Evolutionary conservation across 2,113 vertebrate species (phyloP).

Genomic region (Pyxicephalus adspersus): DNA sequence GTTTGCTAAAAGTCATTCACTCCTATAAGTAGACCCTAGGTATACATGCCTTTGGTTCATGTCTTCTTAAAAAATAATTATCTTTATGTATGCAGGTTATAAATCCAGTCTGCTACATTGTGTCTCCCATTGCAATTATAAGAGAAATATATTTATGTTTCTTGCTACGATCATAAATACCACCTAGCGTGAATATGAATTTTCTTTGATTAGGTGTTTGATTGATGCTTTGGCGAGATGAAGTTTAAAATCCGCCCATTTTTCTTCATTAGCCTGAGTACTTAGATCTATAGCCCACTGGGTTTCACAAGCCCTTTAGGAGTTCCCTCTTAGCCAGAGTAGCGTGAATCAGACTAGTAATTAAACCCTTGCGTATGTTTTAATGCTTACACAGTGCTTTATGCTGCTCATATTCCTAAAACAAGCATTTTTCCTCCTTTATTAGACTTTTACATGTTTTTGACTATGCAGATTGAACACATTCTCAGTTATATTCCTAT

Average conservation of each 20-base stretch:
- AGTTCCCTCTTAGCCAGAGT: slow-evolving; percentile 21
- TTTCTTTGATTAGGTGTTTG: slow-evolving; percentile 11
- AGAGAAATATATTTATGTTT: no score
- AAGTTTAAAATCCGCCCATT: slow-evolving; percentile 4
- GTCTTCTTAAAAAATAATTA: no score
- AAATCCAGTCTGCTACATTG: no score
- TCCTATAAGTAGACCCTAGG: no score
- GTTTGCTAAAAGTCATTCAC: no score
- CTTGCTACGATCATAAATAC: not conserved
- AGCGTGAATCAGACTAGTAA: slow-evolving; percentile 9
- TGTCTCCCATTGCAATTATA: no score
- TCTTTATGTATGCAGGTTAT: no score
- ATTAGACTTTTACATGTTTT: slow-evolving; percentile 37
- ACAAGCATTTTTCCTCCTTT: slow-evolving; percentile 18
- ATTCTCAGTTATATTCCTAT: not conserved
- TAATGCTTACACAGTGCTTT: slow-evolving; percentile 24
- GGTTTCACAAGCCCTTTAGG: slow-evolving; percentile 2
- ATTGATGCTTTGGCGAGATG: slow-evolving; percentile 13
- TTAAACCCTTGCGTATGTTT: slow-evolving; percentile 30
- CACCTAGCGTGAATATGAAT: not conserved
- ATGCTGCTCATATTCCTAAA: not conserved
- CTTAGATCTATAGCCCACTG: slow-evolving; percentile 14
- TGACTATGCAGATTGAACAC: slow-evolving; percentile 18
- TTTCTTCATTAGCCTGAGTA: slow-evolving; percentile 11
- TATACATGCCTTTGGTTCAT: no score